Evolutionary conservation across 2,113 vertebrate genomes (phyloP).

Genomic region (Podarcis cretensis): DNA sequence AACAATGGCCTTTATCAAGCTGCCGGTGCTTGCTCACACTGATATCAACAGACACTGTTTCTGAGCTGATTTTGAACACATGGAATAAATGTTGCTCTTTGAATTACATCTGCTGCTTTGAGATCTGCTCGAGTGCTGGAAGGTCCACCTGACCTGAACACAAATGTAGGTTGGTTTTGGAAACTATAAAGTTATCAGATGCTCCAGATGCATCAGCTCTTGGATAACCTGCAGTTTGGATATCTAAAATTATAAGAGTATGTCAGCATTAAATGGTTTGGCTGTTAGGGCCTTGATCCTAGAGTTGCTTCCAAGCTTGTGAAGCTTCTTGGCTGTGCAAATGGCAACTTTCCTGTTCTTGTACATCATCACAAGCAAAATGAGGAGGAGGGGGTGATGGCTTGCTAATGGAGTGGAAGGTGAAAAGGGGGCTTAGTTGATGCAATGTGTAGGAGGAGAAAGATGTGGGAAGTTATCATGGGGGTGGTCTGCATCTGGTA

Average conservation of each 20-base stretch:
- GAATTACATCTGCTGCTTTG: background rate
- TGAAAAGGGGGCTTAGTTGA: too few species aligned
- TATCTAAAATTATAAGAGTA: background rate
- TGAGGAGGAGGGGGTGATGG: too few species aligned
- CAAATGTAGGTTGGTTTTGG: background rate
- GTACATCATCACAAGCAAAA: background rate
- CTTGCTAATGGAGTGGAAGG: too few species aligned
- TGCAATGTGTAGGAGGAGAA: too few species aligned
- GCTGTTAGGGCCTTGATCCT: background rate
- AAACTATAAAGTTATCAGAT: background rate
- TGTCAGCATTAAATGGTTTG: background rate
- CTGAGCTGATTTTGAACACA: constrained; percentile 36
- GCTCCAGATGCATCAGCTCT: background rate
- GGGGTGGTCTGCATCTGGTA: too few species aligned
- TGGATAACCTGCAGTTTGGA: background rate
- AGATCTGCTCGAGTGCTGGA: background rate
- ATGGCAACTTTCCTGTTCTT: background rate
- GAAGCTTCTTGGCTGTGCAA: background rate
- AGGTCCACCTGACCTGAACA: background rate
- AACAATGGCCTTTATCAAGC: constrained; percentile 60
- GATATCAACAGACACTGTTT: constrained; percentile 6
- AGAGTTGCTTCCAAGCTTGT: background rate
- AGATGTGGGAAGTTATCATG: too few species aligned
- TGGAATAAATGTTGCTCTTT: constrained; percentile 35
- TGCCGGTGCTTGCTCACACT: constrained; percentile 38